phyloP scores from a whole-genome alignment of 1,140 invertebrate genomes.

The Sarcophaga bullata region DNA sequence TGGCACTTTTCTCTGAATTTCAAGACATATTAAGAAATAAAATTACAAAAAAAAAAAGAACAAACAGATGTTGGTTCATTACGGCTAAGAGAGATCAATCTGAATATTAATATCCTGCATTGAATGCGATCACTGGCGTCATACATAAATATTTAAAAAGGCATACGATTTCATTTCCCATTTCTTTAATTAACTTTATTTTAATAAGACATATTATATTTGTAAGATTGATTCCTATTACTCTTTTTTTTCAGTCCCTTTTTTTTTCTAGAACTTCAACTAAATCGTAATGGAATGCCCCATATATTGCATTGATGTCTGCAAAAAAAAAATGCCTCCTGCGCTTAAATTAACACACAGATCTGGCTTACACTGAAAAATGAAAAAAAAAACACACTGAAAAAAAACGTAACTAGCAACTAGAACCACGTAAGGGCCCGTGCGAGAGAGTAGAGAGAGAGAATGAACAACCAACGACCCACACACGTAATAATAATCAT shows the following conservation, averaged over 20 bases:
- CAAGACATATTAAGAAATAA: slow-evolving; percentile 7
- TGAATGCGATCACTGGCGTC: slow-evolving; percentile 37
- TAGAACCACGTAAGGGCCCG: not conserved
- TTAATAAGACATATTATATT: slow-evolving; percentile 33
- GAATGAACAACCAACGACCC: not conserved
- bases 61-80: slow-evolving; percentile 10
- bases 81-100: not conserved
- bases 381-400: not conserved
- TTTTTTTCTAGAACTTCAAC: slow-evolving; percentile 17
- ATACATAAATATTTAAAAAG: not conserved
- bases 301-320: not conserved
- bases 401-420: not conserved
- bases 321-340: not conserved
- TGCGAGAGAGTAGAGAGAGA: not conserved
- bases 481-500: not conserved
- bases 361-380: slow-evolving; percentile 23
- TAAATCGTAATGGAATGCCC: not conserved
- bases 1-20: slow-evolving; percentile 22
- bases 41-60: not conserved
- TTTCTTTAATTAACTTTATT: slow-evolving; percentile 1
- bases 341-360: not conserved
- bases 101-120: not conserved
- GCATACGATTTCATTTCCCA: not conserved
- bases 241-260: not conserved
- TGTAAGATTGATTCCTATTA: slow-evolving; percentile 12